A percentile compares a stretch with the other conserved stretches of the same genome.
phyloP scores from a whole-genome alignment of 2,888 invertebrate genomes.

The Entomobrya proxima region DNA sequence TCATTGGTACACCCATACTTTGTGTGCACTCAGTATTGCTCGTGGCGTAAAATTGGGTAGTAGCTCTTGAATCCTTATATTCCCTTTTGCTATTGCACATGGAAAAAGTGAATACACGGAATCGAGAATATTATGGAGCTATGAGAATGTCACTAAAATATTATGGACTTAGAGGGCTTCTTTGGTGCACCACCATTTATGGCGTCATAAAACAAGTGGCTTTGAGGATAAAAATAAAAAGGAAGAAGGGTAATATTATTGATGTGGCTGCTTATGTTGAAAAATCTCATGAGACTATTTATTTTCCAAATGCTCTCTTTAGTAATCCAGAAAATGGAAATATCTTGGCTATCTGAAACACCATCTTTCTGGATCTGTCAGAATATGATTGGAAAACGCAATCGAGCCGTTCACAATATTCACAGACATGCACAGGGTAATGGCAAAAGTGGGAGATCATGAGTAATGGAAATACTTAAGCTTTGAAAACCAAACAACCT shows the following conservation, averaged over 20 bases:
- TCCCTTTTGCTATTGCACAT: neutral
- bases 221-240: conserved; percentile 1
- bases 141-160: conserved; percentile 33
- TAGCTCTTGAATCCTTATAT: too few relatives aligned
- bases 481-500: conserved; percentile 50
- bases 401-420: neutral
- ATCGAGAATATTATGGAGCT: neutral
- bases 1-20: too few relatives aligned
- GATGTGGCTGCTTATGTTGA: conserved; percentile 21
- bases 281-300: conserved; percentile 28
- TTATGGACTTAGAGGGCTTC: neutral
- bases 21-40: too few relatives aligned
- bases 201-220: conserved; percentile 32
- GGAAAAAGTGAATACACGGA: neutral
- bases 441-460: conserved; percentile 15
- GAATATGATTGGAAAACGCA: neutral
- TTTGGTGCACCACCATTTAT: neutral
- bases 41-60: too few relatives aligned
- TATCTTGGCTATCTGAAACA: conserved; percentile 24
- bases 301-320: neutral
- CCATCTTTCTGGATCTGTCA: conserved; percentile 15
- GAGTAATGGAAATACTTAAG: conserved; percentile 45
- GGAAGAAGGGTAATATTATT: conserved; percentile 36
- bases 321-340: conserved; percentile 39
- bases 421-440: neutral